Percentiles rank a stretch among this genome's conserved stretches.
Evolutionary conservation across 92 coral and sea anemone species (phyloP).

Genomic region (Porites cylindrica): DNA sequence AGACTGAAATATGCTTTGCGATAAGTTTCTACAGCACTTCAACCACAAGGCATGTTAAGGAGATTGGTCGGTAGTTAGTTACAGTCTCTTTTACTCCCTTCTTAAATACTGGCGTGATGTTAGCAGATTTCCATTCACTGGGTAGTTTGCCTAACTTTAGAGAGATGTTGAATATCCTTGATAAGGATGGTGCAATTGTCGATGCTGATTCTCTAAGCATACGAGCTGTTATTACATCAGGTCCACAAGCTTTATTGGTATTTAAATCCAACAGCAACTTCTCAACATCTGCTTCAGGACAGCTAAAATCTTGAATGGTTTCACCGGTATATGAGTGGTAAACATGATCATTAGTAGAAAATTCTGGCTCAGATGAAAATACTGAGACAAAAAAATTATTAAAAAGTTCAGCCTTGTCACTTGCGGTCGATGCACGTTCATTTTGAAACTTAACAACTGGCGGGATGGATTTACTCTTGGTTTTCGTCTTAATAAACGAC

Average conservation of each 20-base stretch:
- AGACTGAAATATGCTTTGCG: too few species aligned
- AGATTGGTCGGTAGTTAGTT: too few species aligned
- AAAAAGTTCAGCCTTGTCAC: neutral
- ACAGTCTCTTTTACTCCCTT: too few species aligned
- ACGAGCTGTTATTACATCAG: conserved; percentile 32
- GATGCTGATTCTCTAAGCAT: conserved; percentile 25
- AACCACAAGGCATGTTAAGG: too few species aligned
- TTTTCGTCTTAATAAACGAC: too few species aligned
- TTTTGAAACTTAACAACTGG: too few species aligned
- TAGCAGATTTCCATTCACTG: too few species aligned
- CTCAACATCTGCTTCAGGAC: conserved; percentile 33
- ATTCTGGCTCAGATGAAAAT: conserved; percentile 13
- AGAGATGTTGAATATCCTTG: neutral
- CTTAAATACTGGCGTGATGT: too few species aligned
- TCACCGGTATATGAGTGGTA: neutral
- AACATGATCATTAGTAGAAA: neutral
- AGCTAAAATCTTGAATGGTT: conserved; percentile 25
- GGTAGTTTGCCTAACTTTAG: too few species aligned
- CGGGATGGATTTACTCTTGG: too few species aligned
- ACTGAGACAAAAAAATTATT: conserved; percentile 24
- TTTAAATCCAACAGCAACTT: conserved; percentile 18
- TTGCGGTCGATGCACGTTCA: conserved; percentile 9
- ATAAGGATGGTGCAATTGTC: conserved; percentile 12
- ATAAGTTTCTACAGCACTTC: too few species aligned
- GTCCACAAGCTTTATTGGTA: conserved; percentile 2